phyloP scores from a whole-genome alignment of 2,797 vertebrate species.

The Sebastes steindachneri region DNA sequence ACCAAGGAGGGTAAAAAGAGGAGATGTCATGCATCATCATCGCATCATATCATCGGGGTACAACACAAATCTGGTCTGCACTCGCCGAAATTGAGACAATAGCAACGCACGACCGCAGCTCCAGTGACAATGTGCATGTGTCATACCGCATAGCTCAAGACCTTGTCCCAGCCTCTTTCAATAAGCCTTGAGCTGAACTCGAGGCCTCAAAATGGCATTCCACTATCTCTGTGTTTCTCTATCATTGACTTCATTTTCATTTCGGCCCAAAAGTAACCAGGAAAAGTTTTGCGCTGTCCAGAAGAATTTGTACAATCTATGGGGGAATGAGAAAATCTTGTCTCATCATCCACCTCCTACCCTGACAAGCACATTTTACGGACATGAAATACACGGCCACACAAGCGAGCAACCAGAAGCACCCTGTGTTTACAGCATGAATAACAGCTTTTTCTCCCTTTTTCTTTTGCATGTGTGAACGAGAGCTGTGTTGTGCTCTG shows the following conservation, averaged over 20 bases:
- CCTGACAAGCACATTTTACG: neutral
- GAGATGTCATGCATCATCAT: too few species aligned
- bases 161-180: too few species aligned
- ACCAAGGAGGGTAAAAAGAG: too few species aligned
- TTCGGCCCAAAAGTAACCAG: neutral
- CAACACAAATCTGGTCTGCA: too few species aligned
- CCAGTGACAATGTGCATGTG: too few species aligned
- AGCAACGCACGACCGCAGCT: too few species aligned
- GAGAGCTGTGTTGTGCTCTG: conserved; percentile 19
- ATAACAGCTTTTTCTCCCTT: neutral
- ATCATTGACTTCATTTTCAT: neutral
- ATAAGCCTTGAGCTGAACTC: too few species aligned
- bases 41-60: too few species aligned
- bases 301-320: neutral
- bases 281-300: neutral
- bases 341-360: neutral
- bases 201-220: fast-evolving
- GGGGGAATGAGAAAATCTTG: too few species aligned
- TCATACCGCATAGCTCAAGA: too few species aligned
- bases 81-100: too few species aligned
- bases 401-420: neutral
- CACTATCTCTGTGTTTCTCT: neutral
- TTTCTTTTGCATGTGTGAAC: conserved; percentile 11
- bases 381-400: neutral
- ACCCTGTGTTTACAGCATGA: conserved; percentile 5